These are phyloP conservation scores for Andinoacara biseriatus DNA, from an alignment of 2,113 vertebrate species.

Conservation along the genomic window DNA sequence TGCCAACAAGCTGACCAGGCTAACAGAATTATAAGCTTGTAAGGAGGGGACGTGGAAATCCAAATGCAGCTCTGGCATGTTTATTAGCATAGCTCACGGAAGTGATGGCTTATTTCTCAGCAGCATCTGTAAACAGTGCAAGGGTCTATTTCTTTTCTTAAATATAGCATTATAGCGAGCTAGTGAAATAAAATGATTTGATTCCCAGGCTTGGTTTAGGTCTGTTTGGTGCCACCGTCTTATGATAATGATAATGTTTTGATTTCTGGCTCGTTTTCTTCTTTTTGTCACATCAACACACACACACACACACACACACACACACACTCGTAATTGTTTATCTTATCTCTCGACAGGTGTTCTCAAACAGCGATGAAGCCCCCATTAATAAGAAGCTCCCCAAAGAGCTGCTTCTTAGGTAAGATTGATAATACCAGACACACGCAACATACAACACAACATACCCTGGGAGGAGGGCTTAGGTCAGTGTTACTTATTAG, in stretches of 20 bases:
- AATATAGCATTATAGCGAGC: not conserved
- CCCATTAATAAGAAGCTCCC: constrained; percentile 97
- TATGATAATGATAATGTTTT: not conserved
- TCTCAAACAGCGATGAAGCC: constrained; percentile 95
- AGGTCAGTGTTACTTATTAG: constrained; percentile 52
- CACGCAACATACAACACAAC: not conserved
- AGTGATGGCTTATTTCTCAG: not conserved
- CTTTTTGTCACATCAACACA: not conserved
- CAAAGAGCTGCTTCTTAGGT: constrained; percentile 97
- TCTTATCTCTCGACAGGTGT: constrained; percentile 83
- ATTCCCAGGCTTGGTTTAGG: not conserved
- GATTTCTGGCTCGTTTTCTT: not conserved
- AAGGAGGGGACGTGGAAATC: constrained; percentile 51
- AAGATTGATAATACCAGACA: constrained; percentile 38
- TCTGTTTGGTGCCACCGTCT: not conserved
- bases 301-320: not conserved
- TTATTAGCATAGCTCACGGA: constrained; percentile 41
- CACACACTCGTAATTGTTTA: constrained; percentile 16
- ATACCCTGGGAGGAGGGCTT: constrained; percentile 18
- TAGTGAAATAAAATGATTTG: not conserved
- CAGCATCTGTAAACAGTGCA: not conserved
- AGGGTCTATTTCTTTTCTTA: constrained; percentile 11
- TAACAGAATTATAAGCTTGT: constrained; percentile 72
- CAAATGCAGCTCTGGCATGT: constrained; percentile 45
- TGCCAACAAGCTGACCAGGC: constrained; percentile 74